phyloP scores from a whole-genome alignment of 2,113 vertebrate species.

The Ellobius talpinus region DNA sequence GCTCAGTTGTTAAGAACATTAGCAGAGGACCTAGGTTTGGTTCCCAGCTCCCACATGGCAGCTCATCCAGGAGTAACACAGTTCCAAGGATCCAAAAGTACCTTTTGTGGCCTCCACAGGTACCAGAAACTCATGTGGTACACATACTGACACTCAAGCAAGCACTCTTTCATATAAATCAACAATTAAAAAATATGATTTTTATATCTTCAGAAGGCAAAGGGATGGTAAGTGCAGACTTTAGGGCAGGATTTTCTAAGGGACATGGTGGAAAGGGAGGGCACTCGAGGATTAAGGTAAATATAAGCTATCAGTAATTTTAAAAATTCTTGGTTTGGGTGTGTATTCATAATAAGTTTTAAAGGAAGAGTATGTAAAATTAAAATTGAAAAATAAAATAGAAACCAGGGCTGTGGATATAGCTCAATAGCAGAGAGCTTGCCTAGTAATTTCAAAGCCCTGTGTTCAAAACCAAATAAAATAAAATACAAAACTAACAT shows the following conservation, averaged over 20 bases:
- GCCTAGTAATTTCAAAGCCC: not conserved
- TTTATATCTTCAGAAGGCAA: not conserved
- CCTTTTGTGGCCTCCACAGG: not conserved
- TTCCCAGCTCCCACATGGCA: not conserved
- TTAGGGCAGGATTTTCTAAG: not conserved
- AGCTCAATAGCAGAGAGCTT: not conserved
- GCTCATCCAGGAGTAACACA: not conserved
- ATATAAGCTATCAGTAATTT: not conserved
- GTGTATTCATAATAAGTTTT: not conserved
- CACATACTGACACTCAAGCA: too few species aligned
- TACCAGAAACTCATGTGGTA: not conserved
- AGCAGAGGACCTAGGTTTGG: not conserved
- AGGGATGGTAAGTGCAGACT: not conserved
- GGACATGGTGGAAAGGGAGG: not conserved
- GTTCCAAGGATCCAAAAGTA: not conserved
- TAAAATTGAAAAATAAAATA: conserved; percentile 19
- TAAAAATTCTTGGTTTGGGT: conserved; percentile 25
- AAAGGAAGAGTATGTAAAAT: not conserved
- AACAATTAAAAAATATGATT: not conserved
- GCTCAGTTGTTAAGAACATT: too few species aligned
- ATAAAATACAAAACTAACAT: conserved; percentile 31
- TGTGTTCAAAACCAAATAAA: not conserved
- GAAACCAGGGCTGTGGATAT: not conserved
- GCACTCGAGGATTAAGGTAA: not conserved
- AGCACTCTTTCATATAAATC: not conserved